These are phyloP conservation scores for Oxyscelio sp. DNA, from an alignment of 2,888 invertebrate genomes.

Conservation along the genomic window DNA sequence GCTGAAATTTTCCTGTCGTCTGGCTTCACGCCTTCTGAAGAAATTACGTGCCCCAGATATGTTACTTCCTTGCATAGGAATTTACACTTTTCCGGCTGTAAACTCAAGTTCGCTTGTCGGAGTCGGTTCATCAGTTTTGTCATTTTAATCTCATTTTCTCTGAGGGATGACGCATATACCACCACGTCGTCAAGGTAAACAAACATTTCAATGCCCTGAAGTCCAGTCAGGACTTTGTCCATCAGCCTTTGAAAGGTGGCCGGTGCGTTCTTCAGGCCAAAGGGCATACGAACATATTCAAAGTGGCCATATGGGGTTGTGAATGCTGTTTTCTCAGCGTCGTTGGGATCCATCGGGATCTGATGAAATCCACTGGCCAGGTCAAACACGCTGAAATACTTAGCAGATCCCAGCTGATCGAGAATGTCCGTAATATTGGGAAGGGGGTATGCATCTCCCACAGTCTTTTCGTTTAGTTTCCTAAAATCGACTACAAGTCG, in stretches of 20 bases:
- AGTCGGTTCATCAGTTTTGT: constrained; percentile 3
- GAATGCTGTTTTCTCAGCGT: constrained; percentile 69
- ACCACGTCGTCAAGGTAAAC: too few relatives aligned
- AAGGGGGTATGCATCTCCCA: constrained; percentile 53
- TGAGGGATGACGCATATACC: constrained; percentile 1
- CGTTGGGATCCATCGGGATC: constrained; percentile 71
- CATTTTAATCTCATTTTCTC: not conserved
- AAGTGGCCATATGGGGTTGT: constrained; percentile 71
- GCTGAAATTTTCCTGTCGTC: not conserved
- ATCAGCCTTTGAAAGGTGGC: constrained; percentile 72
- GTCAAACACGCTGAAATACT: constrained; percentile 60
- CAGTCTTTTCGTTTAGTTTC: constrained; percentile 45
- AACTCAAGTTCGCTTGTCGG: not conserved
- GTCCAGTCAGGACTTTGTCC: not conserved
- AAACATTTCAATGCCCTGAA: constrained; percentile 1
- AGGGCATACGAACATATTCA: constrained; percentile 68
- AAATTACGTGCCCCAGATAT: constrained; percentile 9
- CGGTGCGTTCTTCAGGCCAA: too few relatives aligned
- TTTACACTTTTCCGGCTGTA: constrained; percentile 12
- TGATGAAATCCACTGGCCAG: constrained; percentile 79
- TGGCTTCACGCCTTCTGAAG: not conserved
- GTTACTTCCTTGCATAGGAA: not conserved
- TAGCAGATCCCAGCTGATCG: constrained; percentile 51
- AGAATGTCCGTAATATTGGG: constrained; percentile 10
- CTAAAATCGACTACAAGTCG: constrained; percentile 29